phyloP scores from a whole-genome alignment of 2,113 vertebrate genomes.

The Telmatochromis sp. region DNA sequence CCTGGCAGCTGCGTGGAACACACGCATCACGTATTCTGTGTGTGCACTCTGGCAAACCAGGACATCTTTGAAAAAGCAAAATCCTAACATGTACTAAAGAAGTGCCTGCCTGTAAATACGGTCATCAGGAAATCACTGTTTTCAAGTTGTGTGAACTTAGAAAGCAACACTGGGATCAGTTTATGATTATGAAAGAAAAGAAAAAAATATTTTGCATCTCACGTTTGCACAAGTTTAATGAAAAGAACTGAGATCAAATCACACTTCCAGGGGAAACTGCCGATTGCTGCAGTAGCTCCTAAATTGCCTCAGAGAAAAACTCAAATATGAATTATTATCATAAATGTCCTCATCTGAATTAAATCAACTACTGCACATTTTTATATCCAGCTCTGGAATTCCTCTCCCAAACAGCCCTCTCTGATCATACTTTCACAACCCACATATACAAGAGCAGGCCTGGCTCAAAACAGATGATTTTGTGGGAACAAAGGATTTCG shows the following conservation, averaged over 20 bases:
- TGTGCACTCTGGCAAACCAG: conserved; percentile 7
- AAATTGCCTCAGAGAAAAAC: background rate
- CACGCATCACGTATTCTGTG: background rate
- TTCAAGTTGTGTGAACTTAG: background rate
- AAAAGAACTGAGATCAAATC: background rate
- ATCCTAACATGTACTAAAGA: background rate
- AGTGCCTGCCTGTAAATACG: background rate
- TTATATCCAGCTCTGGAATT: background rate
- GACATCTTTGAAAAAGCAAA: conserved; percentile 4
- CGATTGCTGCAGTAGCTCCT: background rate
- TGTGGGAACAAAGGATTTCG: conserved; percentile 45
- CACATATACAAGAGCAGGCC: conserved; percentile 15
- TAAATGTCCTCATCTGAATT: background rate
- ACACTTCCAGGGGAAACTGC: background rate
- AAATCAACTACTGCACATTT: background rate
- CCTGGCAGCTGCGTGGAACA: conserved; percentile 19
- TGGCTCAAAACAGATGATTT: conserved; percentile 26
- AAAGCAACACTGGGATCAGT: background rate
- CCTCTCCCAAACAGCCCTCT: background rate
- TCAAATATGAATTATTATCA: background rate
- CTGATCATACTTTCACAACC: conserved; percentile 44
- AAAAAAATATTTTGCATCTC: background rate
- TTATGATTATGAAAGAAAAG: background rate
- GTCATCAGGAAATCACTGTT: background rate
- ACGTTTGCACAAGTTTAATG: background rate